Conservation (phyloP, 1,140 invertebrate genomes). For the Apis dorsata region DNA sequence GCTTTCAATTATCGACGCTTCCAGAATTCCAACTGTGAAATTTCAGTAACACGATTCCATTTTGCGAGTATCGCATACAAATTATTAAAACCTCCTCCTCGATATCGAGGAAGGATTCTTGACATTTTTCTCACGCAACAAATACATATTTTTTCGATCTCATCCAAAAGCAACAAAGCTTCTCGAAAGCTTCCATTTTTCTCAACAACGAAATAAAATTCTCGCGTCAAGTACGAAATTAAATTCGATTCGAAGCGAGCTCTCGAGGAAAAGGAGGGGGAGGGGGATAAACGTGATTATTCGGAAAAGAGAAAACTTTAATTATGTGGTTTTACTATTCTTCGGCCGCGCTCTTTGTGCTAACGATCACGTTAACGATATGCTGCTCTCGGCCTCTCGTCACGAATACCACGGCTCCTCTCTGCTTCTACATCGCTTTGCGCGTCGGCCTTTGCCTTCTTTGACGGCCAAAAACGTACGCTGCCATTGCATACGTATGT, state of each 20-base stretch:
- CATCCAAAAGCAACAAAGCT: too few species aligned
- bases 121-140: too few species aligned
- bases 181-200: too few species aligned
- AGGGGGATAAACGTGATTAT: not conserved
- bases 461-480: not conserved
- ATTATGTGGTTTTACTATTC: slow-evolving; percentile 42
- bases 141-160: too few species aligned
- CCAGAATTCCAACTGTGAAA: not conserved
- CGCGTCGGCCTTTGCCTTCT: slow-evolving; percentile 19
- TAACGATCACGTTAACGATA: slow-evolving; percentile 47
- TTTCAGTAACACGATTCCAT: not conserved
- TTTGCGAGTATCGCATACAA: not conserved
- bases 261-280: too few species aligned
- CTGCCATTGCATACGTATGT: not conserved
- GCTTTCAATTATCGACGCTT: slow-evolving; percentile 4
- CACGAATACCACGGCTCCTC: slow-evolving; percentile 32
- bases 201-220: too few species aligned
- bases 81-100: too few species aligned
- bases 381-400: slow-evolving; percentile 27
- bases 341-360: slow-evolving; percentile 12
- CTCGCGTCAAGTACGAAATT: too few species aligned
- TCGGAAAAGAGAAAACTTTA: slow-evolving; percentile 26
- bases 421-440: not conserved
- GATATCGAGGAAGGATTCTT: too few species aligned
- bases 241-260: not conserved